Conservation (phyloP, 1,140 invertebrate species). For the honey bee (Apis mellifera) region Amel_HAv3.1 CM009946.2:6301501-6302000, state of each 20-base stretch:
- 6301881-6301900: constrained; percentile 1
- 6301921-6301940: not conserved
- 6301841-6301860: not conserved
- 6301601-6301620: not conserved
- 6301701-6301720: not conserved
- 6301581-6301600: constrained; percentile 6
- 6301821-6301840: constrained; percentile 2
- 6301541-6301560: not conserved
- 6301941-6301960: too few species aligned
- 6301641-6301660: constrained; percentile 15
- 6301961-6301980: too few species aligned
- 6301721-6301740: not conserved
- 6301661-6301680: constrained; percentile 21
- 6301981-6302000: not conserved
- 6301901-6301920: not conserved
- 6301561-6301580: constrained; percentile 9
- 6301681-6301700: constrained; percentile 20
- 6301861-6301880: not conserved
- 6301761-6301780: not conserved
- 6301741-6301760: not conserved
- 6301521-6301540: not conserved
- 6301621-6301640: constrained; percentile 16
- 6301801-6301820: not conserved
- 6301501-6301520: not conserved
- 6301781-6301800: not conserved